phyloP scores from a whole-genome alignment of 2,888 invertebrate genomes.

The Lasioglossum zephyrum region DNA sequence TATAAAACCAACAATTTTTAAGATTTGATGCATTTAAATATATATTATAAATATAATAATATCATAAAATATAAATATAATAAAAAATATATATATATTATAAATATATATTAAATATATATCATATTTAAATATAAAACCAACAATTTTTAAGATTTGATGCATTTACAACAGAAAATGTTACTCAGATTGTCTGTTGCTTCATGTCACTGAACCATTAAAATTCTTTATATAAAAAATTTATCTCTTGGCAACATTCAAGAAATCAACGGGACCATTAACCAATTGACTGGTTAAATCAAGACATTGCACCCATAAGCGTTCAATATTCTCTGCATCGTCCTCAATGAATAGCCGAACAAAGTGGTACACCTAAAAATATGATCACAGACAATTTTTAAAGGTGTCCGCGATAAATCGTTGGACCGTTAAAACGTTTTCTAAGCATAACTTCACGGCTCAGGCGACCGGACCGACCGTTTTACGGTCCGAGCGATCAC shows the following conservation, averaged over 20 bases:
- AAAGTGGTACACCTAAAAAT: neutral
- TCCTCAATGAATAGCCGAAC: neutral
- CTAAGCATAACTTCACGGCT: slow-evolving; percentile 6
- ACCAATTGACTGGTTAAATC: neutral
- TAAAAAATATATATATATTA: too few relatives aligned
- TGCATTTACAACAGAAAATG: too few relatives aligned
- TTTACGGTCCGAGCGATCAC: neutral
- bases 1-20: too few relatives aligned
- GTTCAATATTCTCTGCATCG: neutral
- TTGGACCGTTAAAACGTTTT: neutral
- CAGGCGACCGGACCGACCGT: neutral
- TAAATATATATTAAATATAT: too few relatives aligned
- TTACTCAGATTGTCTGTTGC: too few relatives aligned
- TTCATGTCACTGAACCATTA: neutral
- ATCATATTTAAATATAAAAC: too few relatives aligned
- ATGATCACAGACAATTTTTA: neutral
- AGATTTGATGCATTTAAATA: too few relatives aligned
- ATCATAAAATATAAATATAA: too few relatives aligned
- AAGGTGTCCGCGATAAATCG: neutral
- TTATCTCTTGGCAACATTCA: neutral
- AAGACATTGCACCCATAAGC: neutral
- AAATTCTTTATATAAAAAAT: neutral
- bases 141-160: too few relatives aligned
- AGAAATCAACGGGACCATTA: neutral
- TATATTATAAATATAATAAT: too few relatives aligned